Evolutionary conservation across 2,888 invertebrate genomes (phyloP), one percentile per base, ranked within the genome.

Genomic region (Fragum sueziense): DNA sequence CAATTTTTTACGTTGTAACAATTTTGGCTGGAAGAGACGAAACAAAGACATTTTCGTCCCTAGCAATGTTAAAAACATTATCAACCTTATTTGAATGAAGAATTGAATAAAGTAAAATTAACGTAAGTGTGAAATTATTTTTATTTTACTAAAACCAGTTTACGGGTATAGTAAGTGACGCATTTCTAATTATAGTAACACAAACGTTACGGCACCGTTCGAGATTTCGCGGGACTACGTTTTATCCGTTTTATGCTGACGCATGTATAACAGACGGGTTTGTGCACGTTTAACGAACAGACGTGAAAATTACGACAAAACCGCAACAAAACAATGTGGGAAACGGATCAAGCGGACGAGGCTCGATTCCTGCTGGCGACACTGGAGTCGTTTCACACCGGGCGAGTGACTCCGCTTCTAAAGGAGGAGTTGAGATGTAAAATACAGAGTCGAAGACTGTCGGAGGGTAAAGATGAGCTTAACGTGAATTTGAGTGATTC

Each of bases 381-480:
- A 7, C 70, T 88, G 20, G 79, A 87, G 69, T 79, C 81, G 14
- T 83, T 80, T 33, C 84, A 79, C 3, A 84, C 87, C 2, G 86
- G 85, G 6, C 79, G 75, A 52, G 37, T 78, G 75, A 85, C 81
- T 52, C 89, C 80, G 69, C 71, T 89, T 37, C 79, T 89, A 70
- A 90, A 90, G 73, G 88, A 89, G 68, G 90, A 89, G 41, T 81
- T 90, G 9, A 85, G 85, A 67, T 86, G 76, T 76, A 82, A 82
- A 70, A 89, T 89, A 51, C 89, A 89, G 80, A 84, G 85, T 7
- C 79, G 88, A 65, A 76, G 89, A 41, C 79, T 88, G 69, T 84
- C 86, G 1, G 87, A 86, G 51, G 90, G 90, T n/a, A 89, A 89
- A 74, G 81, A 84, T 25, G 90, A 88, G 75, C 76, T 90, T 57